Evolutionary conservation across 2,113 vertebrate species (phyloP).

Genomic region (Chionomys nivalis): DNA sequence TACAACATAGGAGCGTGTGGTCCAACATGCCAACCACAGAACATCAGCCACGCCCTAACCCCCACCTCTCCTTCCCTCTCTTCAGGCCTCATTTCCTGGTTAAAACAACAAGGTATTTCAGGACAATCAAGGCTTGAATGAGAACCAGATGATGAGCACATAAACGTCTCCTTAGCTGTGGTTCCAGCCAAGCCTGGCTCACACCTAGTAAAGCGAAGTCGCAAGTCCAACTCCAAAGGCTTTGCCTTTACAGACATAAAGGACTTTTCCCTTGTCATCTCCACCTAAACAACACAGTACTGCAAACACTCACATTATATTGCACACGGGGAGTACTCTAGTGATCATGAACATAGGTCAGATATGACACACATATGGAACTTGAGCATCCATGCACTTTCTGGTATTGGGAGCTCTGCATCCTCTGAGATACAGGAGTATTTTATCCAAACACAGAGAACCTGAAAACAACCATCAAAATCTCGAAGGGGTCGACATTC

Average conservation of each 20-base stretch:
- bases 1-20: background rate
- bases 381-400: background rate
- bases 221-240: background rate
- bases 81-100: background rate
- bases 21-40: background rate
- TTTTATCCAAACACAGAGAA: background rate
- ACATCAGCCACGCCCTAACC: background rate
- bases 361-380: background rate
- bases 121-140: background rate
- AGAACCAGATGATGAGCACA: conserved; percentile 18
- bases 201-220: background rate
- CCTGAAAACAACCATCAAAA: conserved; percentile 29
- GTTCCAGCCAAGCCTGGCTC: background rate
- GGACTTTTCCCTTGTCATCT: background rate
- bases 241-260: background rate
- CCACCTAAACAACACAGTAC: background rate
- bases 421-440: background rate
- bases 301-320: background rate
- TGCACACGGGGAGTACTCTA: background rate
- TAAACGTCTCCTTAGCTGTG: background rate
- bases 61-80: background rate
- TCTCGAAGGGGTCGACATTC: background rate
- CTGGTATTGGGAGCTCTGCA: background rate
- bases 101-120: background rate
- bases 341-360: background rate